Percentiles rank a stretch among this genome's conserved stretches.
Evolutionary conservation across 2,113 vertebrate genomes (phyloP).

Genomic region (Pollimyrus isidori): DNA sequence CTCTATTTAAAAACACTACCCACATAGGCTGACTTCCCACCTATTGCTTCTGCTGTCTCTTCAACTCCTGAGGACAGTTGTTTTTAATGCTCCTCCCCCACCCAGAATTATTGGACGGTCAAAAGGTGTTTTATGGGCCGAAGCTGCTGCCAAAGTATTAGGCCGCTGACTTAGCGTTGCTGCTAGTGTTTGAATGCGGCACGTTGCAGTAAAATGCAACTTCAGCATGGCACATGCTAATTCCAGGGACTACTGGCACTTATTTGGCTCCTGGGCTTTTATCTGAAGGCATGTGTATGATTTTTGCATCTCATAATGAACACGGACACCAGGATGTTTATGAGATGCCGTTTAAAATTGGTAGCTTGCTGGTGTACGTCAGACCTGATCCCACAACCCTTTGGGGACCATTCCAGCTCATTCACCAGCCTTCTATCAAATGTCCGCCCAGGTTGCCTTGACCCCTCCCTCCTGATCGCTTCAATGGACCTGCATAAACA

Average conservation of each 20-base stretch:
- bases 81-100: background rate
- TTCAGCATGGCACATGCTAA: background rate
- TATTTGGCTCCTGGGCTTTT: background rate
- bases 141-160: background rate
- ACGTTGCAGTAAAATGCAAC: background rate
- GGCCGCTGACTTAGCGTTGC: background rate
- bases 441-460: background rate
- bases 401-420: background rate
- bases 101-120: background rate
- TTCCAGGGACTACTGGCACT: background rate
- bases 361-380: background rate
- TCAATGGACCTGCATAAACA: background rate
- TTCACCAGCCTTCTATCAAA: background rate
- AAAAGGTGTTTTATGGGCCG: background rate
- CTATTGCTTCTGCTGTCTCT: background rate
- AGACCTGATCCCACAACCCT: background rate
- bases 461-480: background rate
- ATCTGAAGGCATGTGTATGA: background rate
- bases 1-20: background rate
- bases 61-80: background rate
- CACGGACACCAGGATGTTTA: background rate
- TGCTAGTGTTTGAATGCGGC: background rate
- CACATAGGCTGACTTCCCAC: background rate
- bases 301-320: background rate
- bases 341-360: background rate